Conservation (phyloP, 2,888 invertebrate species). For the Watsonalla cultraria region DNA sequence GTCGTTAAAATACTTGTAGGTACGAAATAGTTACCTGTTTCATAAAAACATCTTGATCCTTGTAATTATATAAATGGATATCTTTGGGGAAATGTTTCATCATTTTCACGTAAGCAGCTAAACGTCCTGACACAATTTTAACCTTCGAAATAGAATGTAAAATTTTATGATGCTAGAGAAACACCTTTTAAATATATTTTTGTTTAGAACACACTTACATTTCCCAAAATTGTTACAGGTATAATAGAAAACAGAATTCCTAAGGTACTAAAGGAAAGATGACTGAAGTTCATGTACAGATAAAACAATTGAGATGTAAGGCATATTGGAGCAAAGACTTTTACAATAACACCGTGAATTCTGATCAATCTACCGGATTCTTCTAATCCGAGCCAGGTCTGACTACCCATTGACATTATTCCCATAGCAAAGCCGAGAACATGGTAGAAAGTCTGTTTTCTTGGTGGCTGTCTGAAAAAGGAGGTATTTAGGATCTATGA, state of each 20-base stretch:
- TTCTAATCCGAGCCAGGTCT: constrained; percentile 8
- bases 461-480: constrained; percentile 10
- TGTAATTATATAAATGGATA: constrained; percentile 15
- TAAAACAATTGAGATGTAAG: constrained; percentile 10
- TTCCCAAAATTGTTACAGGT: constrained; percentile 10
- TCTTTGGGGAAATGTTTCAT: constrained; percentile 11
- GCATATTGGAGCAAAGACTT: constrained; percentile 3
- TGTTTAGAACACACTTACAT: constrained; percentile 10
- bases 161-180: background rate
- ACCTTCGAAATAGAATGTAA: constrained; percentile 8
- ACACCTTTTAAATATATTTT: background rate
- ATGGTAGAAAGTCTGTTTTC: constrained; percentile 10
- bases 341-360: constrained; percentile 4
- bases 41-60: constrained; percentile 7
- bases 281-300: constrained; percentile 8
- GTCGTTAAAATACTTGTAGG: too few relatives aligned
- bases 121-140: constrained; percentile 9
- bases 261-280: constrained; percentile 10
- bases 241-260: constrained; percentile 11
- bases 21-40: constrained; percentile 8
- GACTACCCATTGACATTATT: constrained; percentile 6
- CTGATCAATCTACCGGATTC: constrained; percentile 3
- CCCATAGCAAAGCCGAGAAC: constrained; percentile 7
- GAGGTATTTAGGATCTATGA: background rate
- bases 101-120: constrained; percentile 7